Base-by-base conservation (phyloP, 2,797 vertebrate species). In the Neostethus bicornis region DNA sequence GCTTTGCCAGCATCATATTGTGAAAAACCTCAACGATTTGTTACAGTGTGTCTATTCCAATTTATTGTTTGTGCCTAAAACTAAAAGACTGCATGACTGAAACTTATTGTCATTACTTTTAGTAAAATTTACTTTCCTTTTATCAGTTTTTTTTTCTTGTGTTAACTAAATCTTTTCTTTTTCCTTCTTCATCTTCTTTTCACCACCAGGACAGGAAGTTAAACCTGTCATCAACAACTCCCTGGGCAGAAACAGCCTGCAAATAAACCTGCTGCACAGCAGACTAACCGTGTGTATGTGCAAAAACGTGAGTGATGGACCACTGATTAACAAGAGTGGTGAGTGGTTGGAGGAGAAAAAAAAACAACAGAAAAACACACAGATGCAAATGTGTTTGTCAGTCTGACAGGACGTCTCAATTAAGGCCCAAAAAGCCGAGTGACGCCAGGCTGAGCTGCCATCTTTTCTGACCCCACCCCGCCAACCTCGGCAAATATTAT, bases 351-450 rank as follows among this genome's bases (percentile, higher is more conserved):
- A 25, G 19, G 29, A 13, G 11, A 23, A 29, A 28, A 34, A 17
- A 14, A 47, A 58, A 61, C 69, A 59, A 50, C 48, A 46, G 90
- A 90, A 71, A 93, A 94, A 93, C 92, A 94, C 92, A 91, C 87
- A 75, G 93, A 97, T 96, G 95, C 93, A 97, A 96, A 96, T 96
- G 92, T 94, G 91, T 95, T 95, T 97, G 94, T 96, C 95, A 94
- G 94, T 94, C 89, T 96, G 96, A 98, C 95, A 95, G 93, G 90
- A 92, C 89, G 94, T 97, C 95, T 98, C 95, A 97, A 96, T 97
- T 98, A 98, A 93, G 91, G 91, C 90, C 89, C 52, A 60, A 70
- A 69, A 78, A 87, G 90, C 90, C 83, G 85, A 87, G 87, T 86
- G 75, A 74, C 91, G 89, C 65, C 17, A 49, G 90, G 90, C 89